Percentiles rank a stretch among this genome's conserved stretches.
Conservation (phyloP, 1,140 invertebrate species). For the Charaxes varanes region DNA sequence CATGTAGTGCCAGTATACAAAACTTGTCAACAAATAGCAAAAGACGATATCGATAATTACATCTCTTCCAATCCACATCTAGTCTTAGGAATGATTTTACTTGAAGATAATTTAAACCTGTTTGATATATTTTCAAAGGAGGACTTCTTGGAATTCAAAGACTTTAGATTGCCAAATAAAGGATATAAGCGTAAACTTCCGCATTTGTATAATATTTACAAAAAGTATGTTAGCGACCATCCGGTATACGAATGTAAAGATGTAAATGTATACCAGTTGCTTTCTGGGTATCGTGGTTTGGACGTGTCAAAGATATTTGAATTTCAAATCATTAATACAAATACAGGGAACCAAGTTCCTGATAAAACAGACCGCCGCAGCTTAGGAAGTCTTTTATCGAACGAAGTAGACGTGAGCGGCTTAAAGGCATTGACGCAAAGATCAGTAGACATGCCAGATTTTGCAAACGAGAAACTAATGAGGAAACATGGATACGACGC, state of each 20-base stretch:
- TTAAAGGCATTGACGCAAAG: constrained; percentile 54
- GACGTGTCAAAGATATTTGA: constrained; percentile 75
- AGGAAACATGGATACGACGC: constrained; percentile 77
- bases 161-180: constrained; percentile 59
- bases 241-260: constrained; percentile 55
- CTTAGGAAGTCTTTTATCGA: constrained; percentile 59
- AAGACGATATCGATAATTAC: constrained; percentile 56
- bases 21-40: constrained; percentile 66
- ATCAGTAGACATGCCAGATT: constrained; percentile 74
- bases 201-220: constrained; percentile 66
- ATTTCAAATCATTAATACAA: constrained; percentile 68
- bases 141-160: constrained; percentile 57
- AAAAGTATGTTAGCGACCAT: constrained; percentile 49
- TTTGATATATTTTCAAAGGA: constrained; percentile 69
- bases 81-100: constrained; percentile 62
- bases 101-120: constrained; percentile 57
- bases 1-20: constrained; percentile 67
- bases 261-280: constrained; percentile 75
- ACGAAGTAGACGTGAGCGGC: constrained; percentile 43
- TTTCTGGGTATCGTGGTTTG: constrained; percentile 75
- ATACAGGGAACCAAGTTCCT: constrained; percentile 33
- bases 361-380: constrained; percentile 61
- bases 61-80: constrained; percentile 63
- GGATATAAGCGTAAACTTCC: constrained; percentile 59
- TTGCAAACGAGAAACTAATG: constrained; percentile 73